Evolutionary conservation across 2,888 invertebrate species (phyloP).

Genomic region (Pristionchus maxplancki): DNA sequence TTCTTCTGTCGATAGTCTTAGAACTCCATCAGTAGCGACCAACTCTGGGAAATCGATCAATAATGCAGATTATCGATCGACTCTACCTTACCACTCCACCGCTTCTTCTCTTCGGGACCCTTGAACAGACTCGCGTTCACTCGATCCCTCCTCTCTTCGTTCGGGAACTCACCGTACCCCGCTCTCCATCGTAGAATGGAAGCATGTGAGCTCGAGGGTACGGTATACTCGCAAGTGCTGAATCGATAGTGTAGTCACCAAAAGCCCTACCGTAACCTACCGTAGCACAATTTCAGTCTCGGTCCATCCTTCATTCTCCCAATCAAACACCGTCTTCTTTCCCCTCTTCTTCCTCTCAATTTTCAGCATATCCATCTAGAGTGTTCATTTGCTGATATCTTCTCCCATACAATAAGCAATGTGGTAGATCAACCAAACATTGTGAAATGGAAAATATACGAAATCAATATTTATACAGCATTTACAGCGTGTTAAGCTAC

Average conservation of each 20-base stretch:
- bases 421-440: not conserved
- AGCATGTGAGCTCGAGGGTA: conserved; percentile 38
- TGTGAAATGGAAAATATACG: not conserved
- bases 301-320: conserved; percentile 42
- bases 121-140: conserved; percentile 25
- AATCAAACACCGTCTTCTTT: not conserved
- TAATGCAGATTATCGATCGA: not conserved
- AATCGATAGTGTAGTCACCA: not conserved
- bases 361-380: conserved; percentile 47
- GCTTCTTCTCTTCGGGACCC: conserved; percentile 2
- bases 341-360: conserved; percentile 41
- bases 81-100: conserved; percentile 31
- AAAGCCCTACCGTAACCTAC: not conserved
- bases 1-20: conserved; percentile 46
- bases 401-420: not conserved
- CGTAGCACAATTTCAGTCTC: not conserved
- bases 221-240: conserved; percentile 20
- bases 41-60: conserved; percentile 25
- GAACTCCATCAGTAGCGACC: not conserved
- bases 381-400: not conserved
- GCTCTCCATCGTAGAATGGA: conserved; percentile 21
- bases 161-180: conserved; percentile 39
- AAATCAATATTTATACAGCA: not conserved
- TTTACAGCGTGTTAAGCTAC: not conserved
- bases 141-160: conserved; percentile 45